Evolutionary conservation across 2,113 vertebrate genomes (phyloP), one percentile per base, ranked within the genome.

Genomic region (Prochilodus magdalenae): DNA sequence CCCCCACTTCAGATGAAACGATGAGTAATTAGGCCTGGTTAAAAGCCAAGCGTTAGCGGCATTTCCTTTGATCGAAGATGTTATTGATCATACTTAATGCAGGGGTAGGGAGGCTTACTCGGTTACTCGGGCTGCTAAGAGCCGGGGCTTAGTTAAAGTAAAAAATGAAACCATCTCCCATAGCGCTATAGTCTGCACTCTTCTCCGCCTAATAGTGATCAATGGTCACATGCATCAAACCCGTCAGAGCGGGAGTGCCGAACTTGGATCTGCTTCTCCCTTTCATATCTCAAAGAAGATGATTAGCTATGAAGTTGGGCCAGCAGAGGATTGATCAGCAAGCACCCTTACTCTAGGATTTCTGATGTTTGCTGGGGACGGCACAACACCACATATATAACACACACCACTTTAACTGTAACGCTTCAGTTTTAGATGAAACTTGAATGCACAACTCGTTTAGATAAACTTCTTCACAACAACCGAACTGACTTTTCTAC

Each of bases 41-140:
- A 70, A 70, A 44, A 36, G 40, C 11, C n/a, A n/a, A 4, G 33
- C 20, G 4, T 70, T 40, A 24, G n/a, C 8, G 33, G 66, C 36
- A 16, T 14, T 70, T n/a, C 22, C 33, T 70, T 40, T 70, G 66
- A 44, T n/a, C 36, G 15, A 24, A 70, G 66, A 44, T 14, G 20
- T 44, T 70, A 70, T 40, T 70, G 66, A 70, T 44, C 20, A 44
- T 2, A n/a, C 66, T 36, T 30, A 27, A 65, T 65, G 62, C 62
- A 16, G 62, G 26, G 40, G 15, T 18, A 67, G 7, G 29, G 11
- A 59, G 22, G 57, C 57, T 60, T 60, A 60, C 57, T 69, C 65
- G 12, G 27, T 66, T 66, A 30, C 27, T 30, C 63, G 20, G 65
- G 16, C 65, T 36, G 15, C 65, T 67, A 36, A 33, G 36, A 40